phyloP scores from a whole-genome alignment of 2,888 invertebrate genomes.

The Chrysopilus asiliformis region DNA sequence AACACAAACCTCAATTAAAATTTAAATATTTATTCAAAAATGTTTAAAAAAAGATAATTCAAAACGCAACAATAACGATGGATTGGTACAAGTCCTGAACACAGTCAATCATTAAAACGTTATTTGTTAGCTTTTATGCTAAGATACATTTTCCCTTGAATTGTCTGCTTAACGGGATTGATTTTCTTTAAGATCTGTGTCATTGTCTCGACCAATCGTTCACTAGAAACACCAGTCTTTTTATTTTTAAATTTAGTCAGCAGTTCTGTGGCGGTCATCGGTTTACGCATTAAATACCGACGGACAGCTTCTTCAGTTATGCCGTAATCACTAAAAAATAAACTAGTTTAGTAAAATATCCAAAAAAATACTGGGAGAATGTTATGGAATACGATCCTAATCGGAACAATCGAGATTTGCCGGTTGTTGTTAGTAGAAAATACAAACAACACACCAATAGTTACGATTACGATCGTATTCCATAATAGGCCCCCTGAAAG shows the following conservation, averaged over 20 bases:
- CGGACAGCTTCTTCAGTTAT: constrained; percentile 91
- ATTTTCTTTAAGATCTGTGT: constrained; percentile 89
- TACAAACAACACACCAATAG: constrained; percentile 13
- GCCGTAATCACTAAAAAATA: constrained; percentile 58
- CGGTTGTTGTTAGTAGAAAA: too few relatives aligned
- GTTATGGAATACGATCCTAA: too few relatives aligned
- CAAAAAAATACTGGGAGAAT: constrained; percentile 1
- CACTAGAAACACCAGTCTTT: constrained; percentile 78
- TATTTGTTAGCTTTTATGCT: constrained; percentile 52
- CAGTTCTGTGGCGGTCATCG: constrained; percentile 94
- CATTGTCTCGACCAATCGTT: constrained; percentile 85
- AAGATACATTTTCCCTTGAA: constrained; percentile 89
- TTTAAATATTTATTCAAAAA: too few relatives aligned
- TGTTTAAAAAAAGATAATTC: too few relatives aligned
- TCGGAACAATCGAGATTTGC: too few relatives aligned
- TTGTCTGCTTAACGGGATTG: constrained; percentile 81
- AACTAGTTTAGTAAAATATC: constrained; percentile 5
- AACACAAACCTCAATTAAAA: too few relatives aligned
- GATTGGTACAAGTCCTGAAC: too few relatives aligned
- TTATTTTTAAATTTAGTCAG: constrained; percentile 92
- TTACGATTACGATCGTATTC: too few relatives aligned
- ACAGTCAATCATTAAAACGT: too few relatives aligned
- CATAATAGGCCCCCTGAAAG: too few relatives aligned
- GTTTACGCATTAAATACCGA: constrained; percentile 88
- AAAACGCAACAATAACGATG: too few relatives aligned